Evolutionary conservation across 2,888 invertebrate genomes (phyloP).

Genomic region (Marronus borbonicus): DNA sequence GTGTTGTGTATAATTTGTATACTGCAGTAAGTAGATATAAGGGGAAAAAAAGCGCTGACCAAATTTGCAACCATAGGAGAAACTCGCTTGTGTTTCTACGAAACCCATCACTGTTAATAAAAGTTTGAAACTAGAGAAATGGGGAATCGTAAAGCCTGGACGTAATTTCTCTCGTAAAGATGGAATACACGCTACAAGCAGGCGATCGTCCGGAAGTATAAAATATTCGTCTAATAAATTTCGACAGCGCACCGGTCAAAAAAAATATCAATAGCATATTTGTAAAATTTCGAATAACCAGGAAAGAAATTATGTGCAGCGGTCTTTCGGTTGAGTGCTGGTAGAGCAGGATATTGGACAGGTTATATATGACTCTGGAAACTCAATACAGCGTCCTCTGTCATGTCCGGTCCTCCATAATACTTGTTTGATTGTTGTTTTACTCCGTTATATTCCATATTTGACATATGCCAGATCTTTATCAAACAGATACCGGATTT

Average conservation of each 20-base stretch:
- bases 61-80: no score
- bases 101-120: no score
- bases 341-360: constrained; percentile 63
- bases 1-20: no score
- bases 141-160: no score
- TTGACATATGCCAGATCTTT: constrained; percentile 60
- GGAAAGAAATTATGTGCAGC: constrained; percentile 63
- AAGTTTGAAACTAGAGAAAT: no score
- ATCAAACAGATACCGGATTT: constrained; percentile 54
- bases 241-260: constrained; percentile 9
- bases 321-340: constrained; percentile 60
- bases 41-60: no score
- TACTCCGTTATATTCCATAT: constrained; percentile 60
- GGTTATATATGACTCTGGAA: constrained; percentile 62
- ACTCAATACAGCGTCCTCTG: constrained; percentile 62
- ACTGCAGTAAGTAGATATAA: no score
- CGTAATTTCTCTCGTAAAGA: neutral
- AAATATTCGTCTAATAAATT: constrained; percentile 48
- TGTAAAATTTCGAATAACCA: constrained; percentile 54
- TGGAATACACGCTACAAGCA: constrained; percentile 4
- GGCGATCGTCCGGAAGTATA: constrained; percentile 18
- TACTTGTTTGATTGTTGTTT: constrained; percentile 64
- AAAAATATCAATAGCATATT: constrained; percentile 46
- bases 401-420: constrained; percentile 61
- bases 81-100: no score